These are phyloP conservation scores for Rostratula benghalensis DNA, from an alignment of 2,113 vertebrate species.

Conservation along the genomic window DNA sequence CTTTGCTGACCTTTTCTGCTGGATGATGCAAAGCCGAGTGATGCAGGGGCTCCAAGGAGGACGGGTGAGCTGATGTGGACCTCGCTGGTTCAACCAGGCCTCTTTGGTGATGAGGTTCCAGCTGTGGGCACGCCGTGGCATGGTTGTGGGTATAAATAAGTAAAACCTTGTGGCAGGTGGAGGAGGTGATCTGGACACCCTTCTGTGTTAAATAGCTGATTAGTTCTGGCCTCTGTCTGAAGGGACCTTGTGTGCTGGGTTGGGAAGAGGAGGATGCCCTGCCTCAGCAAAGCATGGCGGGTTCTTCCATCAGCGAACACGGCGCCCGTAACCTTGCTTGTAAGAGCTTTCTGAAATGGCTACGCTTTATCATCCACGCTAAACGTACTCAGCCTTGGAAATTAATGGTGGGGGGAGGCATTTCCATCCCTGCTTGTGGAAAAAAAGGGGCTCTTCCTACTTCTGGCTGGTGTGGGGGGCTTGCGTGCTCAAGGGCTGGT, in stretches of 20 bases:
- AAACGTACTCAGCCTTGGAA: background rate
- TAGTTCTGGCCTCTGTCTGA: background rate
- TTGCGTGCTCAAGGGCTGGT: background rate
- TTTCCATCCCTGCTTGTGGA: background rate
- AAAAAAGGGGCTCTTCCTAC: background rate
- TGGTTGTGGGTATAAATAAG: background rate
- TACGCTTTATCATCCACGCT: background rate
- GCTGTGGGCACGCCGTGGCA: rapidly evolving
- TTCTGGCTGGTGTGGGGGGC: rapidly evolving
- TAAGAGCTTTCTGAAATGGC: background rate
- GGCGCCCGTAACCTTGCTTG: background rate
- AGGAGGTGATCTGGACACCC: background rate
- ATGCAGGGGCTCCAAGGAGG: background rate
- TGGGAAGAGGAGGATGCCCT: background rate
- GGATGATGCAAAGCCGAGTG: background rate
- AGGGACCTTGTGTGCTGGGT: background rate
- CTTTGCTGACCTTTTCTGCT: background rate
- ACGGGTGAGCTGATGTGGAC: rapidly evolving
- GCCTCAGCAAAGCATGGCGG: background rate
- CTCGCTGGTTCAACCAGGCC: background rate
- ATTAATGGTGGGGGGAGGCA: background rate
- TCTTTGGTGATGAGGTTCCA: background rate
- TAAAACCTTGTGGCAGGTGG: background rate
- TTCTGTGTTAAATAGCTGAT: background rate
- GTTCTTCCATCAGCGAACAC: background rate